These are phyloP conservation scores for Drosophila tanythrix DNA, from an alignment of 2,888 invertebrate genomes.

Conservation along the genomic window DNA sequence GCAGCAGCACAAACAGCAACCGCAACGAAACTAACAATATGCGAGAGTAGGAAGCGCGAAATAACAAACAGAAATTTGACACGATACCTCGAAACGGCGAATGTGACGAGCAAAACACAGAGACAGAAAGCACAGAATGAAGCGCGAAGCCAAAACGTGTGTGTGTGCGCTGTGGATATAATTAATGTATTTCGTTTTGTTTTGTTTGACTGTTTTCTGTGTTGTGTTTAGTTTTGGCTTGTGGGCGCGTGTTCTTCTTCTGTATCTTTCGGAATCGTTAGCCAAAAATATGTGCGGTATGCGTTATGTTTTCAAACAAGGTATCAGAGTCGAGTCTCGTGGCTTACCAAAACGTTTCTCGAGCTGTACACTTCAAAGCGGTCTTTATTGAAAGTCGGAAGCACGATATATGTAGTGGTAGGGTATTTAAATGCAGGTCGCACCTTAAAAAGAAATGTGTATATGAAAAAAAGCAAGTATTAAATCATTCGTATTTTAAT, in stretches of 20 bases:
- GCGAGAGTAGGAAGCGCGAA: slow-evolving; percentile 26
- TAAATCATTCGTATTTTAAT: not conserved
- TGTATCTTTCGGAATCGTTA: slow-evolving; percentile 50
- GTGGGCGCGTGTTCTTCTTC: slow-evolving; percentile 31
- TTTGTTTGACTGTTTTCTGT: slow-evolving; percentile 1
- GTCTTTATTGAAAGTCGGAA: not conserved
- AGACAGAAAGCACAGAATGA: slow-evolving; percentile 40
- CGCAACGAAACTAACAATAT: slow-evolving; percentile 13
- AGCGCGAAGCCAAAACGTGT: slow-evolving; percentile 35
- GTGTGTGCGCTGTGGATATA: slow-evolving; percentile 22
- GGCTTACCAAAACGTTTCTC: slow-evolving; percentile 13
- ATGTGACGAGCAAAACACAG: slow-evolving; percentile 63
- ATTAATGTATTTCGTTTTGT: slow-evolving; percentile 22
- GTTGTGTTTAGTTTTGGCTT: slow-evolving; percentile 38
- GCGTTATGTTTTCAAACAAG: slow-evolving; percentile 42
- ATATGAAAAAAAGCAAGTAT: not conserved
- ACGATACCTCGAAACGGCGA: slow-evolving; percentile 39
- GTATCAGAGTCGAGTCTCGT: slow-evolving; percentile 9
- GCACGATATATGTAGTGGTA: not conserved
- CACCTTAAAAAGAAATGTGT: not conserved
- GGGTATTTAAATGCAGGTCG: not conserved
- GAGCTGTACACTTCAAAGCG: slow-evolving; percentile 8
- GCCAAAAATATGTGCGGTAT: slow-evolving; percentile 49
- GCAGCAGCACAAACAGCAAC: slow-evolving; percentile 7
- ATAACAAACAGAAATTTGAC: slow-evolving; percentile 39